Conservation (phyloP, 2,888 invertebrate genomes). For the Agonopterix subpropinquella region DNA sequence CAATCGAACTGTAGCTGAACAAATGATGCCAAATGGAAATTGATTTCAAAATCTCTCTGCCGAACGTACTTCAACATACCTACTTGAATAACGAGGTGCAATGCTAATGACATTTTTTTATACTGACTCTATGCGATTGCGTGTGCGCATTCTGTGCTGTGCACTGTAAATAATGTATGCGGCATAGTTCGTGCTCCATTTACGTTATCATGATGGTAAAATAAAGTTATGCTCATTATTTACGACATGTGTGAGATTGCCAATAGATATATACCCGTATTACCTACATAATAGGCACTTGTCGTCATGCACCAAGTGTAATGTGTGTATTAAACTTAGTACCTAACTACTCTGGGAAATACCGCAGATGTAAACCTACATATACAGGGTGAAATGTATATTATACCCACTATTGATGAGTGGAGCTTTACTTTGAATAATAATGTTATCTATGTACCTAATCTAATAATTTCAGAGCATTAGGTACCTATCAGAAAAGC, state of each 20-base stretch:
- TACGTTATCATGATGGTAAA: constrained; percentile 62
- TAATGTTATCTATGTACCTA: no score
- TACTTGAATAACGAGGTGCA: constrained; percentile 16
- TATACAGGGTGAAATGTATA: no score
- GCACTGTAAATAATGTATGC: constrained; percentile 53
- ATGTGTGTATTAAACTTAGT: no score
- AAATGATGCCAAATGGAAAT: constrained; percentile 20
- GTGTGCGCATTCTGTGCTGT: constrained; percentile 50
- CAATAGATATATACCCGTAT: constrained; percentile 21
- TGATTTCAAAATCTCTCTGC: constrained; percentile 25
- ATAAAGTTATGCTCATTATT: constrained; percentile 50
- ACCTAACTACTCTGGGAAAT: neutral
- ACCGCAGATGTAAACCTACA: neutral
- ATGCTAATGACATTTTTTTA: constrained; percentile 59
- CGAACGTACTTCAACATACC: constrained; percentile 1
- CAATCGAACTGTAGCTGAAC: neutral
- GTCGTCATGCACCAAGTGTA: no score
- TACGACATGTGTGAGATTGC: constrained; percentile 38
- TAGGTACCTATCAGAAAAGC: no score
- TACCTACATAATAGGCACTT: no score
- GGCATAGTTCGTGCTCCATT: constrained; percentile 66
- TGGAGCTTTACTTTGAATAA: no score
- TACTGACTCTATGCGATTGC: constrained; percentile 47
- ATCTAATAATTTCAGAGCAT: no score
- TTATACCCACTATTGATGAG: no score